Evolutionary conservation across 2,113 vertebrate species (phyloP).

Genomic region (Arvicanthis niloticus): DNA sequence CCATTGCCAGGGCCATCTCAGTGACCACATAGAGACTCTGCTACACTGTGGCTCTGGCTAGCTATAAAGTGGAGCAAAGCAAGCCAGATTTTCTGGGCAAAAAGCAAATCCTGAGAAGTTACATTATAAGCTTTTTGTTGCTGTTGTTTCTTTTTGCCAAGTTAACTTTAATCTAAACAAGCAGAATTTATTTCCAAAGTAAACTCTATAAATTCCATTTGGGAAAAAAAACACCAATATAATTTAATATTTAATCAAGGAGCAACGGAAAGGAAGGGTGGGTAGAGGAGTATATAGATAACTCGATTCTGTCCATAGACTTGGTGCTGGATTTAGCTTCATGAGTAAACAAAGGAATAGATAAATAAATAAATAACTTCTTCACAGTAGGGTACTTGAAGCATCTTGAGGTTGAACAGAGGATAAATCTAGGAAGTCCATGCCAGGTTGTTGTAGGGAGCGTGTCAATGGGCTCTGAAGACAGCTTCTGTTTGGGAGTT

Average conservation of each 20-base stretch:
- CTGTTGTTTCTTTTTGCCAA: background rate
- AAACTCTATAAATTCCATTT: constrained; percentile 1
- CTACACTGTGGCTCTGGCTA: background rate
- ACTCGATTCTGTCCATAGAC: background rate
- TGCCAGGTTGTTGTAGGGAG: background rate
- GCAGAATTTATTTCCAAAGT: constrained; percentile 57
- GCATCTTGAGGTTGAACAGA: background rate
- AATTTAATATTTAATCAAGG: constrained; percentile 17
- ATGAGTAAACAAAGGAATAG: too few relatives aligned
- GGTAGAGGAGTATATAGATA: background rate
- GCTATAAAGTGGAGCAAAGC: background rate
- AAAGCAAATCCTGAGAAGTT: background rate
- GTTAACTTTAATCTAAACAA: constrained; percentile 24
- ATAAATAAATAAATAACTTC: background rate
- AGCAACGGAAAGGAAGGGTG: background rate
- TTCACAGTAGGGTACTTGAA: background rate
- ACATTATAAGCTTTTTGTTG: background rate
- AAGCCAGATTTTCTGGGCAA: background rate
- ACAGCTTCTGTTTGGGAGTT: background rate
- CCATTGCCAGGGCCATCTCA: background rate
- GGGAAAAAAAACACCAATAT: background rate
- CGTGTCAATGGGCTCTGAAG: background rate
- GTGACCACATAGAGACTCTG: background rate
- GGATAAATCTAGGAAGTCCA: background rate
- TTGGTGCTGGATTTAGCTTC: background rate